Evolutionary conservation across 2,888 invertebrate genomes (phyloP).

Genomic region (Gortyna flavago): DNA sequence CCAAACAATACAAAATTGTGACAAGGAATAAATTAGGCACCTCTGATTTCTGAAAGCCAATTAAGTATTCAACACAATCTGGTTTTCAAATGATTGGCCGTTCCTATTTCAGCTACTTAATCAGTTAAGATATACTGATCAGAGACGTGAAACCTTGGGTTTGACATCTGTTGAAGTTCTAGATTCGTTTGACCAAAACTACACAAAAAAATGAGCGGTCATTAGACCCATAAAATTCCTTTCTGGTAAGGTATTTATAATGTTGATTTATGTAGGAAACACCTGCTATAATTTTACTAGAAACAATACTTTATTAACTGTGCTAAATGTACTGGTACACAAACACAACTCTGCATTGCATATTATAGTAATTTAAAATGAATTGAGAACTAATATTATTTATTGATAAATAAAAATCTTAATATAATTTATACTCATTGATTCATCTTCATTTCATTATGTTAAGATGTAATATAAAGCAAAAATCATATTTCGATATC

Average conservation of each 20-base stretch:
- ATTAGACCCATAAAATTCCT: neutral
- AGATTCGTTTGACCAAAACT: neutral
- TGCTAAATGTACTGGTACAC: constrained; percentile 34
- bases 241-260: constrained; percentile 55
- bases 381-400: constrained; percentile 33
- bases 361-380: neutral
- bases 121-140: too few species aligned
- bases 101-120: too few species aligned
- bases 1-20: neutral
- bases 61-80: neutral
- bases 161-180: neutral
- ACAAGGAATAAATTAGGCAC: neutral
- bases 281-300: constrained; percentile 28
- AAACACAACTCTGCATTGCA: constrained; percentile 46
- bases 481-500: constrained; percentile 20
- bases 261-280: constrained; percentile 39
- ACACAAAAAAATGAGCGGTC: neutral
- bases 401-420: constrained; percentile 27
- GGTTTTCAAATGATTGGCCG: neutral
- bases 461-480: constrained; percentile 41
- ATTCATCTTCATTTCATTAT: constrained; percentile 47
- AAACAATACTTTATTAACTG: constrained; percentile 36
- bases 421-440: constrained; percentile 34
- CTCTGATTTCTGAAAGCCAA: neutral
- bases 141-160: neutral